These are phyloP conservation scores for Geotrupes spiniger DNA, from an alignment of 2,888 invertebrate genomes.

Conservation along the genomic window DNA sequence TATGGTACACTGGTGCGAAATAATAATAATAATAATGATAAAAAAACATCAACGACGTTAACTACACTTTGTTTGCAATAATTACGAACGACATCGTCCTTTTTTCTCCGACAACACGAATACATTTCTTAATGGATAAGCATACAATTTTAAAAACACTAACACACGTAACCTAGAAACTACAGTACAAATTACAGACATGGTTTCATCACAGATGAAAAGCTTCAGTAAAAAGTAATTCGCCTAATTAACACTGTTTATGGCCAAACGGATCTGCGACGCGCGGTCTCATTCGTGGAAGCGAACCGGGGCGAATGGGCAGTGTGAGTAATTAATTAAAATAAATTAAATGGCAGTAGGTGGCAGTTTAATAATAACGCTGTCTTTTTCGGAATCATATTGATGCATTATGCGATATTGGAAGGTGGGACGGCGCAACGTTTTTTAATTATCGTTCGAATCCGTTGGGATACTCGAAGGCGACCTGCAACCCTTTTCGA, in stretches of 20 bases:
- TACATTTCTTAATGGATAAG: constrained; percentile 4
- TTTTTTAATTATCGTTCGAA: too few species aligned
- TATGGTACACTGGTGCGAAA: too few species aligned
- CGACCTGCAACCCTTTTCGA: too few species aligned
- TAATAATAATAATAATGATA: too few species aligned
- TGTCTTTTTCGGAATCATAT: too few species aligned
- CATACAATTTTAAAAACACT: constrained; percentile 1
- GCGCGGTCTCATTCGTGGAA: constrained; percentile 11
- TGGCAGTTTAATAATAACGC: too few species aligned
- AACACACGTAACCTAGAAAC: constrained; percentile 16
- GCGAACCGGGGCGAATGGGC: not conserved
- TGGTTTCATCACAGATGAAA: constrained; percentile 39
- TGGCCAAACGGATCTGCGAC: constrained; percentile 17
- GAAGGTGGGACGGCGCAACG: too few species aligned
- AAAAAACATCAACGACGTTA: too few species aligned
- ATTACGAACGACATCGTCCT: not conserved
- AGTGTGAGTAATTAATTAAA: not conserved
- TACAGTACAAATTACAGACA: constrained; percentile 23
- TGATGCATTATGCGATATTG: too few species aligned
- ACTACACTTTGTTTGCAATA: not conserved
- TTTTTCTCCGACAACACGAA: not conserved
- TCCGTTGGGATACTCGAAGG: too few species aligned
- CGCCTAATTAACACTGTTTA: constrained; percentile 16
- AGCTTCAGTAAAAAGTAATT: constrained; percentile 16
- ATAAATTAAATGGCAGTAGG: not conserved